Conservation (phyloP, 2,113 vertebrate species). For the Rana temporaria region DNA sequence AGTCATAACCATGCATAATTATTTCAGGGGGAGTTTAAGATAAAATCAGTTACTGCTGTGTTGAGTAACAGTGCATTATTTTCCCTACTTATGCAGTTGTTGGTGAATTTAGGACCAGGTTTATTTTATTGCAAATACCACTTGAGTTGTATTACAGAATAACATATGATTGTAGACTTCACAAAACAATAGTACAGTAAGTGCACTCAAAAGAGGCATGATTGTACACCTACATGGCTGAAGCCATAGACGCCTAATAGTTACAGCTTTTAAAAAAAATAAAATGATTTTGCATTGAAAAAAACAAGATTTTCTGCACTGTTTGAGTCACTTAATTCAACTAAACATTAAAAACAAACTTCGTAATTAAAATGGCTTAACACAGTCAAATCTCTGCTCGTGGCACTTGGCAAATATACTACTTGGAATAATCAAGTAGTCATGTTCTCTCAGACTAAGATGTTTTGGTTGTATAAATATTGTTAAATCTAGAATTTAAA, state of each 20-base stretch:
- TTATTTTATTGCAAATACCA: constrained; percentile 7
- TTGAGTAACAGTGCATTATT: constrained; percentile 20
- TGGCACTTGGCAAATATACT: no score
- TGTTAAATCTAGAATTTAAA: no score
- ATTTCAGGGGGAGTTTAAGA: neutral
- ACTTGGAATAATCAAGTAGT: no score
- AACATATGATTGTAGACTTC: neutral
- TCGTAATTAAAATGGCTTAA: neutral
- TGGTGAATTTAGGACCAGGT: neutral
- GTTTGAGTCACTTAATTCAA: neutral
- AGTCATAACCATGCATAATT: constrained; percentile 1
- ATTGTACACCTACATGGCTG: neutral
- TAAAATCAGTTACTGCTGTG: constrained; percentile 31
- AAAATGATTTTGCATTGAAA: no score
- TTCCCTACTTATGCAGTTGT: neutral
- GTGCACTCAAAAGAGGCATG: neutral
- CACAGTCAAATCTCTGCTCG: no score
- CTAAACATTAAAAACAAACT: neutral
- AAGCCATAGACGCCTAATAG: neutral
- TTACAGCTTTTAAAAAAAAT: neutral
- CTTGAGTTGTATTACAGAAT: constrained; percentile 16
- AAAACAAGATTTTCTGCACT: neutral
- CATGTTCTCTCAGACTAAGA: no score
- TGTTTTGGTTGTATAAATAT: no score
- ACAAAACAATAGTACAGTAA: neutral